Base-by-base conservation (phyloP, 1,140 invertebrate genomes). In the Drosophila bocki region DNA sequence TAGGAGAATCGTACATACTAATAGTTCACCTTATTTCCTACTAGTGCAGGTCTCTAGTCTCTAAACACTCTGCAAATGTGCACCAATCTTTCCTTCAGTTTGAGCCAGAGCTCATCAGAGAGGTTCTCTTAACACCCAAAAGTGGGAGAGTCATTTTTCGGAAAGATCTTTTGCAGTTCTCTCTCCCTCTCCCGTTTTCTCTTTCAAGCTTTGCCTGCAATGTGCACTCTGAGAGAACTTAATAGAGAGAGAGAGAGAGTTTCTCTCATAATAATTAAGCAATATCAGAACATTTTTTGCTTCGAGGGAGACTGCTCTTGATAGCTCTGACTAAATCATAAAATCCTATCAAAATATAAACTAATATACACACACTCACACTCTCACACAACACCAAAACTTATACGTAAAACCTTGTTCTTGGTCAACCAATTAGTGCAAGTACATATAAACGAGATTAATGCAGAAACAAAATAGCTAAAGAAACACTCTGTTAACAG, bases 361-460 rank as follows among this genome's bases (percentile, higher is more conserved):
- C 11, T 47, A n/a, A 45, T 37, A 45, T 15, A 62, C 32, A 44
- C 26, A 29, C 2, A 44, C 26, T 29, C 12, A 32, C 13, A 17
- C 50, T 35, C 17, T 2, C 44, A 59, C 17, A 44, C 26, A 33
- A 61, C 11, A 26, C 51, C 37, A 33, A 54, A 41, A 61, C 32
- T n/a, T 54, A 37, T 67, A 68, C 61, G 51, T 59, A 59, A 71
- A 41, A 22, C 53, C 58, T 57, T 60, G 68, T 72, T 72, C 67
- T 57, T 47, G 44, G 44, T 70, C 51, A 60, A 56, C 33, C 47
- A 45, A 50, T 42, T 71, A 71, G 29, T 71, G 50, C 67, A 58
- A 57, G 29, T 71, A 70, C 33, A 54, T 39, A 69, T 57, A 48
- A 45, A 33, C 6, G 29, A 54, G 17, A 42, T 32, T 15, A 26